Percentiles rank a stretch among this genome's conserved stretches.
Conservation (phyloP, 1,140 invertebrate species). For the Globodera ellingtonae region DNA sequence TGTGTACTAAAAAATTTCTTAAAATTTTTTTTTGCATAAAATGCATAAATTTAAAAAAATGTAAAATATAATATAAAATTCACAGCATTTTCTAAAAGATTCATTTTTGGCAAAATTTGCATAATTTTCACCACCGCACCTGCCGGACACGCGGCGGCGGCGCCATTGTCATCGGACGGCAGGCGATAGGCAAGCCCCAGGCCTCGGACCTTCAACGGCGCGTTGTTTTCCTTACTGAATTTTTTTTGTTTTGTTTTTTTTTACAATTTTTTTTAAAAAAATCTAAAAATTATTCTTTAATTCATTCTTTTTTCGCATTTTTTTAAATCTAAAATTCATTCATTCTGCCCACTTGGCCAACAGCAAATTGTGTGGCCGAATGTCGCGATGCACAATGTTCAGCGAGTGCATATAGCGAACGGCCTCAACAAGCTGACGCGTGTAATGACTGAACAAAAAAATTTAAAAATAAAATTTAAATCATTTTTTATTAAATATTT, state of each 20-base stretch:
- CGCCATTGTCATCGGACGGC: constrained; percentile 9
- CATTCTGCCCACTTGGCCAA: constrained; percentile 93
- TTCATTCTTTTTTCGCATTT: no score
- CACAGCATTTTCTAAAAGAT: no score
- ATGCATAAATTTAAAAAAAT: no score
- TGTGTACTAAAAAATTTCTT: no score
- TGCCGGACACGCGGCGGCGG: constrained; percentile 15
- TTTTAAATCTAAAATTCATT: background rate
- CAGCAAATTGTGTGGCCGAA: constrained; percentile 72
- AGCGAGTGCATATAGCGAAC: constrained; percentile 60
- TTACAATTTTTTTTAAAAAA: no score
- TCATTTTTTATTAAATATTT: constrained; percentile 47
- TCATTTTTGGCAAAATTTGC: background rate
- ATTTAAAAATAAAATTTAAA: background rate
- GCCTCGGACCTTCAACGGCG: constrained; percentile 94
- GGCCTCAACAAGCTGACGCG: constrained; percentile 58
- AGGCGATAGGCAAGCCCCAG: constrained; percentile 93
- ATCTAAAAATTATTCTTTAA: no score
- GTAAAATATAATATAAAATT: no score
- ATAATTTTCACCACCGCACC: constrained; percentile 24
- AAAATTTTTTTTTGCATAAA: no score
- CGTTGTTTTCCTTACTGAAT: constrained; percentile 80
- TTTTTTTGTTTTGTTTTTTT: no score
- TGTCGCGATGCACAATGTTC: constrained; percentile 60
- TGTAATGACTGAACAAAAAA: constrained; percentile 57